Conservation (phyloP, 2,888 invertebrate species). For the Tholera decimalis region DNA sequence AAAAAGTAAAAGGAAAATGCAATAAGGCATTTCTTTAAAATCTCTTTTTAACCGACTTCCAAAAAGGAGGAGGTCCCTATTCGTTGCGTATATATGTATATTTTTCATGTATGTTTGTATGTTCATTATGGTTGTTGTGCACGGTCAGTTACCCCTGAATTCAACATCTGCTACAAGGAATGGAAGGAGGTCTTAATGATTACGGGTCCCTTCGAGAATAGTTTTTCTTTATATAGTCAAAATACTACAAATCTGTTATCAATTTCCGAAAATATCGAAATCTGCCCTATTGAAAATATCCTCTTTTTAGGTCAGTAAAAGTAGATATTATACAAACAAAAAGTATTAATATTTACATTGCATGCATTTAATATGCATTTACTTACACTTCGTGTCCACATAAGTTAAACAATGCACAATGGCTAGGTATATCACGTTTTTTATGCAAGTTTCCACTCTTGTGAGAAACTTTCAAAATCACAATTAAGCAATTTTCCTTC, state of each 20-base stretch:
- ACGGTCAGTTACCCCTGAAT: background rate
- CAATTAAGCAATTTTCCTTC: slow-evolving; percentile 11
- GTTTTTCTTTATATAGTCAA: too few relatives aligned
- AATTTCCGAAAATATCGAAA: too few relatives aligned
- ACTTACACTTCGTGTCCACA: slow-evolving; percentile 8
- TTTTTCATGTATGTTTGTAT: too few relatives aligned
- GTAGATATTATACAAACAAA: too few relatives aligned
- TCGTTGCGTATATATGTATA: too few relatives aligned
- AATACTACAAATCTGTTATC: too few relatives aligned
- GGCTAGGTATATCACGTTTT: slow-evolving; percentile 18
- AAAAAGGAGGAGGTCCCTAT: too few relatives aligned
- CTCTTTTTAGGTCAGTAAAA: too few relatives aligned
- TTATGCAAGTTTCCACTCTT: slow-evolving; percentile 8
- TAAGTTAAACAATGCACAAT: slow-evolving; percentile 40
- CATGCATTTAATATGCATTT: background rate
- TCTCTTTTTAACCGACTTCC: background rate
- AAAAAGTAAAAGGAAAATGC: background rate
- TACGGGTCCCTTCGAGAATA: too few relatives aligned
- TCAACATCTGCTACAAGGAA: background rate
- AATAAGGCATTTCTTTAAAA: background rate
- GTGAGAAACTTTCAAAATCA: slow-evolving; percentile 46
- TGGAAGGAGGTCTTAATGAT: too few relatives aligned
- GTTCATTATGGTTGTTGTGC: background rate
- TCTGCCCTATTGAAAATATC: too few relatives aligned
- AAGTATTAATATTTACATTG: too few relatives aligned